A percentile compares a stretch with the other conserved stretches of the same genome.
Conservation (phyloP, 2,888 invertebrate species). For the Brenthis ino region DNA sequence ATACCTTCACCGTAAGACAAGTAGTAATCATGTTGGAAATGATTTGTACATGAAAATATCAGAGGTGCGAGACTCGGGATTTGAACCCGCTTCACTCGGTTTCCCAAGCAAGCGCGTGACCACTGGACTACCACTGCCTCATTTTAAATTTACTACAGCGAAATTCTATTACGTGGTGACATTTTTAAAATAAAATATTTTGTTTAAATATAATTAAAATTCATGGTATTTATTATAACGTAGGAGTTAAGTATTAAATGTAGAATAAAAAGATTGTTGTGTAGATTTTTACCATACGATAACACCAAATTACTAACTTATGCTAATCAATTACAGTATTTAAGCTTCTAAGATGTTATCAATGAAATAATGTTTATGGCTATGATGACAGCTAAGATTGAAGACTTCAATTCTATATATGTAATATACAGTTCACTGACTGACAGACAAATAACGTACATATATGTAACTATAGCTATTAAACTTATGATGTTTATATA, state of each 20-base stretch:
- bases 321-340: constrained; percentile 22
- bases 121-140: no score
- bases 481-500: no score
- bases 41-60: no score
- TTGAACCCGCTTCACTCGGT: no score
- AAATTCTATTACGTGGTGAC: no score
- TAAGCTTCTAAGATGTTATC: constrained; percentile 17
- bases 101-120: no score
- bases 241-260: constrained; percentile 8
- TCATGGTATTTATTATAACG: constrained; percentile 6
- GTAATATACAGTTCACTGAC: constrained; percentile 12
- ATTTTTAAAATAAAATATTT: no score
- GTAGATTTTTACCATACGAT: constrained; percentile 14
- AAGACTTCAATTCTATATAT: constrained; percentile 14
- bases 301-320: constrained; percentile 21
- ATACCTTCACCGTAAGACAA: no score
- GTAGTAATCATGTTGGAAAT: no score
- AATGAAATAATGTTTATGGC: constrained; percentile 15
- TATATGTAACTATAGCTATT: no score
- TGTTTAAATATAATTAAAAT: background rate
- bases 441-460: constrained; percentile 5
- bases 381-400: constrained; percentile 24
- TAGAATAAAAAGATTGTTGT: constrained; percentile 7
- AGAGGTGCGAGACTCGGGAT: no score
- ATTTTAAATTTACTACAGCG: no score